Conservation (phyloP, 2,888 invertebrate species). For the Cryptosula pallasiana region DNA sequence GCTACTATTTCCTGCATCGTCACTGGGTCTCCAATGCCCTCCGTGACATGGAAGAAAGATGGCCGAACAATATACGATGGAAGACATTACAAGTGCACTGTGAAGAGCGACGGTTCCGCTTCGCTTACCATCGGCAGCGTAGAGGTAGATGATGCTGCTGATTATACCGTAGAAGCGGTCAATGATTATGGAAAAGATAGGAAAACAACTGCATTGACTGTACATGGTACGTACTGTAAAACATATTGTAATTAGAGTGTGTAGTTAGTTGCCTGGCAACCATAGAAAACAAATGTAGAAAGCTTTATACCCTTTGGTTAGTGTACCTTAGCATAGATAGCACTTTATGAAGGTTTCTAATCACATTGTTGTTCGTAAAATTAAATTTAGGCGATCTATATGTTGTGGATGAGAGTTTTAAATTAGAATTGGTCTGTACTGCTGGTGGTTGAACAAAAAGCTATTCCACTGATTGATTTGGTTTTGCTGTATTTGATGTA, state of each 20-base stretch:
- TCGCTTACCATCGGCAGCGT: conserved; percentile 62
- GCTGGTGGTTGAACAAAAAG: too few species aligned
- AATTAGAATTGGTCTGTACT: too few species aligned
- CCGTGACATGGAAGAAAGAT: conserved; percentile 40
- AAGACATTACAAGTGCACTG: conserved; percentile 43
- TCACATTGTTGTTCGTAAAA: too few species aligned
- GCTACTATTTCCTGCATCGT: conserved; percentile 1
- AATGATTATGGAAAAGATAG: conserved; percentile 48
- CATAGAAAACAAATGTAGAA: too few species aligned
- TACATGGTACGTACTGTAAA: conserved; percentile 48
- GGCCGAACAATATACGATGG: conserved; percentile 43
- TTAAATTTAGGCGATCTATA: too few species aligned
- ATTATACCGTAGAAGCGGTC: conserved; percentile 44
- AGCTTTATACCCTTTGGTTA: too few species aligned
- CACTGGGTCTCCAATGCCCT: neutral
- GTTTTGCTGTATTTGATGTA: neutral
- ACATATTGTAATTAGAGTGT: too few species aligned
- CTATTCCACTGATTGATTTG: too few species aligned
- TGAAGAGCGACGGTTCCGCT: conserved; percentile 32
- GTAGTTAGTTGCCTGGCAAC: too few species aligned
- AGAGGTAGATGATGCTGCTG: conserved; percentile 41
- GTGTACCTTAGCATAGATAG: too few species aligned
- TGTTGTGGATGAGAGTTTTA: too few species aligned
- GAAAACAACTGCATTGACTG: conserved; percentile 42
- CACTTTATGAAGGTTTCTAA: too few species aligned